phyloP scores from a whole-genome alignment of 2,797 vertebrate species.

The Gymnocypris eckloni region DNA sequence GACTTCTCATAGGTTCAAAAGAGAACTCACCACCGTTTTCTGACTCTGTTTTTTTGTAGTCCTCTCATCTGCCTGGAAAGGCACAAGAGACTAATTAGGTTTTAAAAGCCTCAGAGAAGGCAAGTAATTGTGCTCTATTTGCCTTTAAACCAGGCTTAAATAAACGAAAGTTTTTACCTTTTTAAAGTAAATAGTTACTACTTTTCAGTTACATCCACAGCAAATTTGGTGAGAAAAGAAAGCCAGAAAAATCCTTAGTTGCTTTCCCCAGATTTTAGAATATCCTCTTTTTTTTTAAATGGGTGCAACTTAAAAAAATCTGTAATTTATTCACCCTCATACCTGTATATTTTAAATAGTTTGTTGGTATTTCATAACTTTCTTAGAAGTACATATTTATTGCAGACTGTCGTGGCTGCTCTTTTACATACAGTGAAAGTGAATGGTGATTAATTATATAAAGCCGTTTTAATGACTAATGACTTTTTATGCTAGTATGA shows the following conservation, averaged over 20 bases:
- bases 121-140: conserved; percentile 40
- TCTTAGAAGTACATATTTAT: neutral
- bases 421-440: neutral
- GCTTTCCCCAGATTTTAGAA: neutral
- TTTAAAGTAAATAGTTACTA: neutral
- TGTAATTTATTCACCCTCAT: neutral
- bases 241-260: neutral
- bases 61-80: conserved; percentile 50
- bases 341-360: neutral
- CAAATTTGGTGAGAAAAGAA: neutral
- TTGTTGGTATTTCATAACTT: neutral
- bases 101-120: conserved; percentile 52
- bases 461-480: neutral
- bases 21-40: conserved; percentile 26
- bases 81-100: conserved; percentile 57
- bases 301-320: neutral
- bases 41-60: conserved; percentile 7
- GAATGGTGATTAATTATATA: neutral
- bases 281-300: neutral
- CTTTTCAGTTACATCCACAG: neutral
- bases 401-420: neutral
- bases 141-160: conserved; percentile 38
- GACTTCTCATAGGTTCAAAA: conserved; percentile 58
- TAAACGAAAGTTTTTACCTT: conserved; percentile 10
- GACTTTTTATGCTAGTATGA: neutral